phyloP scores from a whole-genome alignment of 1,140 invertebrate genomes.

The Pygmarrhopalites habei region DNA sequence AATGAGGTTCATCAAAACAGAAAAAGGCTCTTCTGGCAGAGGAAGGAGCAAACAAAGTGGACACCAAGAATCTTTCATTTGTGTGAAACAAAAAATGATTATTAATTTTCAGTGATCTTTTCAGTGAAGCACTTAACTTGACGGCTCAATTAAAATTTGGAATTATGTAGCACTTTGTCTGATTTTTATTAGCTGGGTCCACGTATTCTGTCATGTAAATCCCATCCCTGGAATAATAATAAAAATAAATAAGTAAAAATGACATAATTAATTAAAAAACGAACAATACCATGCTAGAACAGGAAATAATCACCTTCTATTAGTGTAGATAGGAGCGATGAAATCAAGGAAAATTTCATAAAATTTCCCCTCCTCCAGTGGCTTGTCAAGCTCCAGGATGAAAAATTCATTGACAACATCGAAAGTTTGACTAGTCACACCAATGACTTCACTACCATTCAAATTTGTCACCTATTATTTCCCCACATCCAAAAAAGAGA shows the following conservation, averaged over 20 bases:
- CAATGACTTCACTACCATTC: neutral
- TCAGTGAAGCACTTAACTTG: neutral
- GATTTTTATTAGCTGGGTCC: slow-evolving; percentile 10
- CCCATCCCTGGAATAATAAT: too few relatives aligned
- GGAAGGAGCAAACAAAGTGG: slow-evolving; percentile 50
- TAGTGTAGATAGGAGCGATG: slow-evolving; percentile 7
- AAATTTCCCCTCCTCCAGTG: slow-evolving; percentile 5
- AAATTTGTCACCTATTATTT: slow-evolving; percentile 4
- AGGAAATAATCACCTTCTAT: too few relatives aligned
- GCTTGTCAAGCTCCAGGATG: slow-evolving; percentile 1
- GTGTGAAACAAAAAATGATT: neutral
- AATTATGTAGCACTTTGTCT: neutral
- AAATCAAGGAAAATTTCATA: slow-evolving; percentile 22
- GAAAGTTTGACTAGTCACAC: neutral
- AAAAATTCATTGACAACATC: slow-evolving; percentile 13
- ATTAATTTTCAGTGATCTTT: neutral
- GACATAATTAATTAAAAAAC: too few relatives aligned
- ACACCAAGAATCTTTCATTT: slow-evolving; percentile 55
- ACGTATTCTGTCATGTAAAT: slow-evolving; percentile 16
- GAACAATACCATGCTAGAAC: too few relatives aligned
- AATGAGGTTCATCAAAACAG: slow-evolving; percentile 57
- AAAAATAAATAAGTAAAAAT: too few relatives aligned
- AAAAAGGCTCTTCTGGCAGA: slow-evolving; percentile 56
- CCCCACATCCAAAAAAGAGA: neutral
- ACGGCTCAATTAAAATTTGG: neutral